Base-by-base conservation (phyloP, 2,888 invertebrate genomes). In the Embidobia sp. region DNA sequence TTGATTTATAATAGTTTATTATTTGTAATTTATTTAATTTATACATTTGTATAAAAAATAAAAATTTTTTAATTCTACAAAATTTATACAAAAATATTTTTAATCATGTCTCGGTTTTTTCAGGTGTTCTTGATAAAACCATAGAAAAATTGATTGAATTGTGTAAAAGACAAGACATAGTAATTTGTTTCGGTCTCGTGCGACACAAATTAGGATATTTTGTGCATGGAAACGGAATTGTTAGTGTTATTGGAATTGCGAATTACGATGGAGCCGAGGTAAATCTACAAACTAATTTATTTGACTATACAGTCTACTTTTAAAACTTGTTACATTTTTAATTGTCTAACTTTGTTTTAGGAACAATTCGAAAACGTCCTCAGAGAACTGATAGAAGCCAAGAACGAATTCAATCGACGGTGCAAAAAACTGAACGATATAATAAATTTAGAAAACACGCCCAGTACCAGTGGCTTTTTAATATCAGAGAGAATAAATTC, bases 161-260 rank as follows among this genome's bases (percentile, higher is more conserved):
- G 1, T 86, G 86, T 67, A 80, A 72, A 51, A 79, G 59, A 40
- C 64, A 83, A 40, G 80, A 83, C 15, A 74, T 84, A 3, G 76
- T 80, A 27, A 78, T 79, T 72, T 82, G 85, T 37, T 86, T 84
- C 33, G 84, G 84, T n/a, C 79, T 86, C 6, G 64, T 72, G 5
- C 81, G 85, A 49, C 80, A 86, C 16, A 85, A 86, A 46, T 79
- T 86, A n/a, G 86, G 86, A 33, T 86, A 86, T 42, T 81, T 80
- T 59, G 80, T 78, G 6, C 84, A 84, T 44, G 85, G 84, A 40
- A 86, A 78, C 18, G 85, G 85, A 10, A 63, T 82, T 27, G 81
- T 80, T 8, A 84, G 82, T 49, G 85, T 84, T 19, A 73, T 86
- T 13, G 86, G 86, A 10, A 76, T 86, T 8, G 73, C 81, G 7